Base-by-base conservation (phyloP, 2,888 invertebrate species). In the Marronus borbonicus region DNA sequence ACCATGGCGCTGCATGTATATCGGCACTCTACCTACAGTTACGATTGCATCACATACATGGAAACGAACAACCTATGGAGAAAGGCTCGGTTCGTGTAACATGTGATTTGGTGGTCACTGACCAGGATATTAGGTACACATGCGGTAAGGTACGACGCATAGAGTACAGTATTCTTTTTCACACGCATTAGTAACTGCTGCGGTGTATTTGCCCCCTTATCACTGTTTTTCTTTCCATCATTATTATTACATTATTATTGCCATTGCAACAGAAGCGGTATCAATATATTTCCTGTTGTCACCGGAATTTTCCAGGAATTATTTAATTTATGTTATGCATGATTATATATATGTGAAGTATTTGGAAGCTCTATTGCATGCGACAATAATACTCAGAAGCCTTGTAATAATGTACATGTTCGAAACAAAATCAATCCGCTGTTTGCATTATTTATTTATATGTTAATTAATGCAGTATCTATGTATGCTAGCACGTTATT, bases 101-200 rank as follows among this genome's bases (percentile, higher is more conserved):
- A 62, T 60, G 72, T 79, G 82, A 84, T 84, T 84, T 83, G 80
- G 80, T 84, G 84, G 84, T 84, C 84, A 83, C 81, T 84, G 84
- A 84, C 84, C 83, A 83, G 82, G 81, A 82, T 82, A 79, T 80
- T 69, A 76, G 52, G 17, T 58, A 58, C 17, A 5, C 5, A 70
- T 58, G 70, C 14, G 20, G 44, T 62, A 60, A 58, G 17, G 39
- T 36, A 72, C 36, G 20, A 74, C 7, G 24, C 44, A 60, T 31
- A 60, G 20, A 74, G 55, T 52, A 24, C 65, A 8, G 49, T 52
- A 10, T 28, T 70, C 31, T 36, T 5, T 24, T 36, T 36, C 31
- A 36, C 31, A 36, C 31, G 31, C 31, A 36, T 36, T 36, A 36
- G 5, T 36, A 36, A 36, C 31, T 36, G 31, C 31, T 5, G 31